Evolutionary conservation across 1,140 invertebrate genomes (phyloP).

Genomic region (Caenorhabditis brenneri): DNA sequence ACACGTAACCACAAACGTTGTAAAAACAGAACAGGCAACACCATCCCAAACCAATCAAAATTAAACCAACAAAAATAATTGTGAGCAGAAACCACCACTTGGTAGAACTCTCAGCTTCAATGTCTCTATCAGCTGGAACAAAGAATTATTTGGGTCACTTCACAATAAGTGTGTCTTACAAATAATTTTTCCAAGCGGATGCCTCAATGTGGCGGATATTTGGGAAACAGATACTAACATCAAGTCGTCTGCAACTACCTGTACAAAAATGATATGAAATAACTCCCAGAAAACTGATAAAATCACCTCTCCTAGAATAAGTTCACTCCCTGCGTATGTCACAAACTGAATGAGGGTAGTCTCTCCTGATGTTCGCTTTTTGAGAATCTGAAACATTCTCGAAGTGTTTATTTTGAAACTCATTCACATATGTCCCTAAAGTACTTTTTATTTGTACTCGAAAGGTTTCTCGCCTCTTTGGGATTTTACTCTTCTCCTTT

Average conservation of each 20-base stretch:
- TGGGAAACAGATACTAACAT: conserved; percentile 33
- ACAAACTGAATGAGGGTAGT: conserved; percentile 8
- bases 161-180: background rate
- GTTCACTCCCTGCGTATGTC: background rate
- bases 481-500: background rate
- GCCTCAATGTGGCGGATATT: conserved; percentile 45
- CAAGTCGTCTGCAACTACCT: conserved; percentile 48
- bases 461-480: background rate
- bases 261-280: background rate
- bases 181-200: conserved; percentile 13
- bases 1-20: conserved; percentile 46
- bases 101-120: background rate
- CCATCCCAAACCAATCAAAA: conserved; percentile 49
- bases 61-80: conserved; percentile 36
- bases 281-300: background rate
- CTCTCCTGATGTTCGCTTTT: background rate
- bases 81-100: conserved; percentile 48
- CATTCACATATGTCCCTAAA: no score
- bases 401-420: background rate
- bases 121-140: conserved; percentile 36
- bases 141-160: background rate
- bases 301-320: conserved; percentile 43
- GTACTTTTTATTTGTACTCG: background rate
- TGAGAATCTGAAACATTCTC: background rate
- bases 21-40: conserved; percentile 52